Evolutionary conservation across 2,113 vertebrate genomes (phyloP), one percentile per base, ranked within the genome.

Genomic region (Pogona vitticeps): DNA sequence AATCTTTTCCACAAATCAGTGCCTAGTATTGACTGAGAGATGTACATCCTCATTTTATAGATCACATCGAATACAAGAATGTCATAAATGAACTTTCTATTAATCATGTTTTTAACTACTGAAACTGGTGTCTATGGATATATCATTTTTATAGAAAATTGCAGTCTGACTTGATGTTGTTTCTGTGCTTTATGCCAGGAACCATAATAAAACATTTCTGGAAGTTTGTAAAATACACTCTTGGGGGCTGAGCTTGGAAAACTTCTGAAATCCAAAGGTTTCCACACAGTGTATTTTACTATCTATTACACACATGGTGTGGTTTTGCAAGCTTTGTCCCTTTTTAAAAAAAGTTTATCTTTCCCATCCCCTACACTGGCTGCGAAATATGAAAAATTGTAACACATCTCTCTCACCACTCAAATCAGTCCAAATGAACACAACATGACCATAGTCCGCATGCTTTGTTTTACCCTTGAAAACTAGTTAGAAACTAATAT

Each of bases 61-160:
- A 83, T 81, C 9, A 9, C 36, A 59, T 59, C 59, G 58, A 38
- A 67, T 78, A 28, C 10, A 56, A 63, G n/a, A 40, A 26, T 42
- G 42, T n/a, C 40, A 12, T 85, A 71, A 78, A 68, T n/a, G 42
- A 78, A 12, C 17, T 23, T 70, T 23, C 28, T n/a, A 56, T 78
- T 65, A 33, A 46, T 77, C 46, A 2, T 36, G 13, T 38, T 36
- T 17, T 33, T 76, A 52, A 67, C 18, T 26, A 42, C 38, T 73
- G 21, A 79, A 61, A 68, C 33, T 84, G 42, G 3, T 18, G 28
- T 20, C 17, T 76, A 84, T 73, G 58, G n/a, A 14, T 8, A 17
- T 46, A 46, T 63, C 2, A 38, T 81, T 86, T 68, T 86, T 86
- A 81, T 80, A 73, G 40, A 81, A 56, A 65, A 65, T 84, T 36